A percentile compares a stretch with the other conserved stretches of the same genome.
Evolutionary conservation across 2,888 invertebrate genomes (phyloP).

Genomic region (Coecobrya sp.): DNA sequence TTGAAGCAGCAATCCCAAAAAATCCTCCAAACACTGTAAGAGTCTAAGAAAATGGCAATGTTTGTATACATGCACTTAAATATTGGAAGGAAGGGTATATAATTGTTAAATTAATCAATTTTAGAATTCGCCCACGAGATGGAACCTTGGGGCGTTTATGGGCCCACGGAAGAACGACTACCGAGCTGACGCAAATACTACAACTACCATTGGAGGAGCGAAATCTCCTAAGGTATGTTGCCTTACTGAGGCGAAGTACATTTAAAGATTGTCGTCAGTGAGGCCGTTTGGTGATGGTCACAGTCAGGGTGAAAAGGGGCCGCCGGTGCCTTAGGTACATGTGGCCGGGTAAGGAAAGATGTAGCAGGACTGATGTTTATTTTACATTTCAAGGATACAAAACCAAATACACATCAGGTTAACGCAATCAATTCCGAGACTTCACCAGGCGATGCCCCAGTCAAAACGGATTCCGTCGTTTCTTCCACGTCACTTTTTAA

Average conservation of each 20-base stretch:
- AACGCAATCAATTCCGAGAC: conserved; percentile 81
- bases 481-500: conserved; percentile 84
- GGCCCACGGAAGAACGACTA: conserved; percentile 72
- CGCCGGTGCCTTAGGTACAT: too few species aligned
- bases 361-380: background rate
- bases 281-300: conserved; percentile 18
- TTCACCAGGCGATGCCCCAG: conserved; percentile 79
- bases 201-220: conserved; percentile 69
- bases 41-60: background rate
- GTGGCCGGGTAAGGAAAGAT: background rate
- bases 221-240: conserved; percentile 84
- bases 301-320: too few species aligned
- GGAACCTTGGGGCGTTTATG: conserved; percentile 84
- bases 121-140: conserved; percentile 84
- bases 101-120: too few species aligned
- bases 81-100: too few species aligned
- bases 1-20: conserved; percentile 76
- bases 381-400: conserved; percentile 77
- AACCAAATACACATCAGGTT: conserved; percentile 80
- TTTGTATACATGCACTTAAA: too few species aligned
- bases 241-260: background rate
- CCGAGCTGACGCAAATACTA: conserved; percentile 64
- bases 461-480: conserved; percentile 84
- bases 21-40: conserved; percentile 82
- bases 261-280: background rate